Conservation (phyloP, 2,888 invertebrate genomes). For the Argyresthia albistria region DNA sequence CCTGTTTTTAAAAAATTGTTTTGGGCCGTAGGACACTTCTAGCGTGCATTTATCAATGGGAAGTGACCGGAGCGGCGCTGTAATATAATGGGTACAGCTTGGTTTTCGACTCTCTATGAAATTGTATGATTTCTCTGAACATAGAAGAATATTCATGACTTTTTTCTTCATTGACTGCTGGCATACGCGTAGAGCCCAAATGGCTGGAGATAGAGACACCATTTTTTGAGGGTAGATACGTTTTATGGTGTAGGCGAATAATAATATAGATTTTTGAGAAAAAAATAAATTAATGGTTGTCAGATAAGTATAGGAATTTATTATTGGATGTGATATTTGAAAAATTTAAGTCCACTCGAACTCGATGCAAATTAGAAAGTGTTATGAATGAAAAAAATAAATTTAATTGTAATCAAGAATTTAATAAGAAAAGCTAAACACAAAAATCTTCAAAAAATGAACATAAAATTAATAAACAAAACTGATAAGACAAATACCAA, state of each 20-base stretch:
- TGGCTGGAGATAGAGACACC: conserved; percentile 3
- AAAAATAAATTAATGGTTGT: background rate
- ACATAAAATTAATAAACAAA: no score
- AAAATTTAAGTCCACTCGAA: background rate
- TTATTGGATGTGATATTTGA: background rate
- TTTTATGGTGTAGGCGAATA: conserved; percentile 3
- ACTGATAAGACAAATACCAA: no score
- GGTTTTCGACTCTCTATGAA: conserved; percentile 2
- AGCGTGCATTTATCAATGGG: background rate
- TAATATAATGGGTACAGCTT: background rate
- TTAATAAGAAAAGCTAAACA: conserved; percentile 3
- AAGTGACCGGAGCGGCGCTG: background rate
- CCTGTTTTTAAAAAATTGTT: background rate
- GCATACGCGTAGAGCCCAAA: conserved; percentile 2
- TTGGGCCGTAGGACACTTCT: background rate
- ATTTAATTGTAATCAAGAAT: conserved; percentile 4
- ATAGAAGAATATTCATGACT: background rate
- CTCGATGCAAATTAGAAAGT: conserved; percentile 1
- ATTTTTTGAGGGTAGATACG: conserved; percentile 2
- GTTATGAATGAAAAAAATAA: conserved; percentile 1
- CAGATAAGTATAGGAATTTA: no score
- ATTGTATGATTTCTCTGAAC: conserved; percentile 1
- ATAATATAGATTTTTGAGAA: conserved; percentile 3
- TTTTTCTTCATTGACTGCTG: conserved; percentile 1
- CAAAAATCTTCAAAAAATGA: background rate